A percentile compares a stretch with the other conserved stretches of the same genome.
Conservation (phyloP, 2,797 vertebrate species). For the Gephyroberyx darwinii region DNA sequence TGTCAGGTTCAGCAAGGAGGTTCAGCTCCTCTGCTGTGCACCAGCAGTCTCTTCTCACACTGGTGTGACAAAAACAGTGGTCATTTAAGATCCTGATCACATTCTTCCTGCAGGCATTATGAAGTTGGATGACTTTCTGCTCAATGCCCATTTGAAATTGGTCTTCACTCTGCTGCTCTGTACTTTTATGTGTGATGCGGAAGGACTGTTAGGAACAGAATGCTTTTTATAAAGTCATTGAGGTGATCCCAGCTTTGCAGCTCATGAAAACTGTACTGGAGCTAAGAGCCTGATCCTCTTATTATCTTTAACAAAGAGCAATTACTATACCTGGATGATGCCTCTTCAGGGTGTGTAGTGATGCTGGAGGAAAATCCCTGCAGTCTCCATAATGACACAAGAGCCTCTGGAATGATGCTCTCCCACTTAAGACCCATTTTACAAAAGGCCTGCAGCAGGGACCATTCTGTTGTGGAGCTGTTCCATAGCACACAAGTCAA, state of each 20-base stretch:
- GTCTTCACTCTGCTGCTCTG: constrained; percentile 23
- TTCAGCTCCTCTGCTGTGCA: no score
- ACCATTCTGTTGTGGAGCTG: neutral
- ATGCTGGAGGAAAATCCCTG: constrained; percentile 24
- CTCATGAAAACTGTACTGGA: constrained; percentile 30
- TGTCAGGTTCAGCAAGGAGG: no score
- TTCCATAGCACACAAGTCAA: constrained; percentile 5
- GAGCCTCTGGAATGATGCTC: constrained; percentile 9
- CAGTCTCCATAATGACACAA: constrained; percentile 13
- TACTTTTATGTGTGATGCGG: constrained; percentile 25
- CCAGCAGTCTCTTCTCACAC: no score
- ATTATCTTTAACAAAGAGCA: constrained; percentile 49
- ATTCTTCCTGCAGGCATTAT: constrained; percentile 30
- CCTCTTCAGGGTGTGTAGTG: constrained; percentile 36
- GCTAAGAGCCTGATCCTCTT: constrained; percentile 19
- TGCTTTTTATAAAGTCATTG: constrained; percentile 3
- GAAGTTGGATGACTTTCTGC: constrained; percentile 34
- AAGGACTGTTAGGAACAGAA: constrained; percentile 13
- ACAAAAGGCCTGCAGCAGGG: constrained; percentile 37
- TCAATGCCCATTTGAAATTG: constrained; percentile 38
- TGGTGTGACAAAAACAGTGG: no score
- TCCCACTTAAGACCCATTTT: constrained; percentile 21
- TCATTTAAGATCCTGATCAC: constrained; percentile 40
- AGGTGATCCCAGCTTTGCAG: constrained; percentile 35
- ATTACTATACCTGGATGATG: constrained; percentile 46